Evolutionary conservation across 2,797 vertebrate species (phyloP), one percentile per base, ranked within the genome.

Genomic region (Zalophus californianus): DNA sequence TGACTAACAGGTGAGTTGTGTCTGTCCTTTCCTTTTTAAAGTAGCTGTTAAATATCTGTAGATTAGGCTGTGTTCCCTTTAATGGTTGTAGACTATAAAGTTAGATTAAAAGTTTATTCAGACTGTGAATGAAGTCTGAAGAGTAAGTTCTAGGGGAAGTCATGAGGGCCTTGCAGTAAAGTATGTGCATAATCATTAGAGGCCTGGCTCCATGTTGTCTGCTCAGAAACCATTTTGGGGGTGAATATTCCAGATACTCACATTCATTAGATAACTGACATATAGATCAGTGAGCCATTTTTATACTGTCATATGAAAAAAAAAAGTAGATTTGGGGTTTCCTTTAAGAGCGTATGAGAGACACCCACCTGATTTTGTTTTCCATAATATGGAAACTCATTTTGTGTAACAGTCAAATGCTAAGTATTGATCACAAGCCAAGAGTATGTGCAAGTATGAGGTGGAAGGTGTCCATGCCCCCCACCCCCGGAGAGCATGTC

Each of bases 181-280:
- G 11, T 12, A 3, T 1, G 2, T 11, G 9, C 1, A 0, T 7
- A 23, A 18, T 2, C 5, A 35, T 25, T 2, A 15, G 16, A 23
- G 6, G 20, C 56, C 15, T 20, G 35, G 29, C 41, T 87, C 16
- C 15, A 1, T 21, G 14, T 29, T 38, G 41, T 44, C 27, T 10
- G 20, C 66, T 90, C 70, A 50, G 86, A 91, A 70, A 32, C 35
- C 44, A 32, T 78, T 54, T 82, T 29, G n/a, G 3, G 35, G n/a
- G 62, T 4, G 10, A 68, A 38, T 7, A 32, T 41, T 90, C 20
- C n/a, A 90, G 38, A 41, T 35, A 41, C 2, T 80, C 21, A 23
- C 1, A 32, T 64, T 50, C 54, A 29, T 10, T 90, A 64, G 77
- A 0, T 78, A 83, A 86, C 41, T 35, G 41, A 73, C 3, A 18